phyloP scores from a whole-genome alignment of 2,797 vertebrate genomes.

The Melanotaenia pygmaea region DNA sequence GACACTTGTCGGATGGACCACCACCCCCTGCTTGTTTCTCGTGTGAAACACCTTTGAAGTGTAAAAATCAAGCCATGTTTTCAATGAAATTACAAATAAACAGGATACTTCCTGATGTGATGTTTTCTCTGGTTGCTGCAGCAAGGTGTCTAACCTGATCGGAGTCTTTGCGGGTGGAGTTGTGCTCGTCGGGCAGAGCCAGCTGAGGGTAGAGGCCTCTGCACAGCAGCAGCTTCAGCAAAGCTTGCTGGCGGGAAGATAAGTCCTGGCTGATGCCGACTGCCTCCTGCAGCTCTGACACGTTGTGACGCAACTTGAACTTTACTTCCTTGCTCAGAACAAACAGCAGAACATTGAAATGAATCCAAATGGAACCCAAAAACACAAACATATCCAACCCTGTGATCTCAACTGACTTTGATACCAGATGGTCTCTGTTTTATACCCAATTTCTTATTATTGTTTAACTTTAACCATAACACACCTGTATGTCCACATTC shows the following conservation, averaged over 20 bases:
- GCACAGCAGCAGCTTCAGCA: slow-evolving; percentile 90
- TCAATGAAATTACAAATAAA: rapidly evolving
- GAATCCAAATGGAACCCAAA: background rate
- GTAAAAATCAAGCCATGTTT: background rate
- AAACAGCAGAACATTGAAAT: slow-evolving; percentile 12
- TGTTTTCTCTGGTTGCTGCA: background rate
- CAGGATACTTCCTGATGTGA: background rate
- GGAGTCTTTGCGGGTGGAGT: slow-evolving; percentile 89
- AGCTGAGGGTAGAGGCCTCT: slow-evolving; percentile 93
- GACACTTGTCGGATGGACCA: slow-evolving; percentile 91
- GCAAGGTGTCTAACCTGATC: slow-evolving; percentile 85
- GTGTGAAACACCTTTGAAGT: slow-evolving; percentile 91
- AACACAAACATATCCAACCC: background rate
- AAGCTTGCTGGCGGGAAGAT: slow-evolving; percentile 78
- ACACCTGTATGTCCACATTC: slow-evolving; percentile 90
- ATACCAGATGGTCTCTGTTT: no score
- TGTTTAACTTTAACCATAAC: background rate
- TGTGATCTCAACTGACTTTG: no score
- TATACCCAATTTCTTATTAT: no score
- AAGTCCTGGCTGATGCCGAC: slow-evolving; percentile 80
- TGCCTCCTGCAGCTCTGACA: slow-evolving; percentile 85
- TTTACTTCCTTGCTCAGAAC: slow-evolving; percentile 87
- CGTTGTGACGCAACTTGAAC: slow-evolving; percentile 91
- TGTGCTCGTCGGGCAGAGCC: slow-evolving; percentile 88
- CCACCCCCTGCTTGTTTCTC: slow-evolving; percentile 88